Evolutionary conservation across 2,113 vertebrate species (phyloP).

Genomic region (Nothobranchius furzeri): DNA sequence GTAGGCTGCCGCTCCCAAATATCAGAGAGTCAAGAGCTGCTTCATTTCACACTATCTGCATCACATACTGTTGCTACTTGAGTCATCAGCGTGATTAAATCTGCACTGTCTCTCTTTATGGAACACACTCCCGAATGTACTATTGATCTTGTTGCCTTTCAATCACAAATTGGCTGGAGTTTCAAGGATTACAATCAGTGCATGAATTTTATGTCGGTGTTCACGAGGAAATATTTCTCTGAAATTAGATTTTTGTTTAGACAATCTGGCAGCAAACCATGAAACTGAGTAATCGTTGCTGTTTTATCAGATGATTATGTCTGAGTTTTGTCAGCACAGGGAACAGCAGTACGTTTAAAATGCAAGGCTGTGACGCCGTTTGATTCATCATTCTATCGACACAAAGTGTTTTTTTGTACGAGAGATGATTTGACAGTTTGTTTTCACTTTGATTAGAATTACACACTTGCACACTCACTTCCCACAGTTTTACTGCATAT

Average conservation of each 20-base stretch:
- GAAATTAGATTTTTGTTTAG: not conserved
- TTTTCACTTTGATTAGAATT: not conserved
- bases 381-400: not conserved
- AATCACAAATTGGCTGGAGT: no score
- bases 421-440: not conserved
- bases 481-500: no score
- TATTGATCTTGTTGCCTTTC: no score
- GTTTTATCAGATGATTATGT: slow-evolving; percentile 4
- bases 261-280: slow-evolving; percentile 5
- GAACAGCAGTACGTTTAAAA: not conserved
- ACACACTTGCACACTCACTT: no score
- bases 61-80: not conserved
- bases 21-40: slow-evolving; percentile 30
- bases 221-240: not conserved
- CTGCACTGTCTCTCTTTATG: not conserved
- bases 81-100: slow-evolving; percentile 2
- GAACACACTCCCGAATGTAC: not conserved
- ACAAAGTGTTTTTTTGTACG: no score
- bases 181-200: not conserved
- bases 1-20: slow-evolving; percentile 1
- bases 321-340: not conserved
- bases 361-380: not conserved
- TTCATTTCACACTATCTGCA: slow-evolving; percentile 12
- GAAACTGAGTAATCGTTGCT: not conserved
- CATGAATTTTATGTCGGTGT: not conserved